Evolutionary conservation across 2,888 invertebrate genomes (phyloP).

Genomic region (Andrena chrysosceles): DNA sequence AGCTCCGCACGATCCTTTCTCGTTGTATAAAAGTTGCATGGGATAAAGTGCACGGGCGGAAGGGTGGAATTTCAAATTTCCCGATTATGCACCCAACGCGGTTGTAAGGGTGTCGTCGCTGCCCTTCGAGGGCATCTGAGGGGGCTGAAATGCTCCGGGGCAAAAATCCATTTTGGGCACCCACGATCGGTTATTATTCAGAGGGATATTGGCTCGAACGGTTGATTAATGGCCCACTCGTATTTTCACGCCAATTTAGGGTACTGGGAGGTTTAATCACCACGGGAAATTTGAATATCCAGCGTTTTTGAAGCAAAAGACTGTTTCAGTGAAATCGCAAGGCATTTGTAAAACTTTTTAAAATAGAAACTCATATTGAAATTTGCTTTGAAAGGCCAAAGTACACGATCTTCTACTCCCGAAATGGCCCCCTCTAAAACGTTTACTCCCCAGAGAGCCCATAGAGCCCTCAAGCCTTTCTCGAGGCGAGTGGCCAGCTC

Average conservation of each 20-base stretch:
- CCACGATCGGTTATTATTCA: conserved; percentile 62
- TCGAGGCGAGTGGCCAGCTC: conserved; percentile 2
- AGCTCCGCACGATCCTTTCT: conserved; percentile 40
- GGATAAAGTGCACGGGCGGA: conserved; percentile 13
- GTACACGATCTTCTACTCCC: background rate
- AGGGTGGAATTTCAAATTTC: conserved; percentile 46
- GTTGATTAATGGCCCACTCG: conserved; percentile 62
- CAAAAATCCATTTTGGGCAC: conserved; percentile 61
- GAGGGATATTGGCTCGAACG: conserved; percentile 48
- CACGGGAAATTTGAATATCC: conserved; percentile 2
- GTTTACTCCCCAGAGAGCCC: background rate
- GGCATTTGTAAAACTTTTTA: background rate
- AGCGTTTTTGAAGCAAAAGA: too few relatives aligned
- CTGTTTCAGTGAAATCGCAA: too few relatives aligned
- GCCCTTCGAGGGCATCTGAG: conserved; percentile 21
- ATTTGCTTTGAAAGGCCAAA: too few relatives aligned
- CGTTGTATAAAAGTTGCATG: conserved; percentile 55
- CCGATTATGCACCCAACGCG: conserved; percentile 60
- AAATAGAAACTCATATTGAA: background rate
- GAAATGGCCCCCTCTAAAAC: background rate
- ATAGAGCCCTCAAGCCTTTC: background rate
- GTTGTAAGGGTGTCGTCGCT: conserved; percentile 50
- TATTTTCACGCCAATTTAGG: conserved; percentile 45
- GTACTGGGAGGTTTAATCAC: conserved; percentile 16
- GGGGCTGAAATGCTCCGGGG: conserved; percentile 33